Evolutionary conservation across 1,140 invertebrate genomes (phyloP).

Genomic region (Orius insidiosus): DNA sequence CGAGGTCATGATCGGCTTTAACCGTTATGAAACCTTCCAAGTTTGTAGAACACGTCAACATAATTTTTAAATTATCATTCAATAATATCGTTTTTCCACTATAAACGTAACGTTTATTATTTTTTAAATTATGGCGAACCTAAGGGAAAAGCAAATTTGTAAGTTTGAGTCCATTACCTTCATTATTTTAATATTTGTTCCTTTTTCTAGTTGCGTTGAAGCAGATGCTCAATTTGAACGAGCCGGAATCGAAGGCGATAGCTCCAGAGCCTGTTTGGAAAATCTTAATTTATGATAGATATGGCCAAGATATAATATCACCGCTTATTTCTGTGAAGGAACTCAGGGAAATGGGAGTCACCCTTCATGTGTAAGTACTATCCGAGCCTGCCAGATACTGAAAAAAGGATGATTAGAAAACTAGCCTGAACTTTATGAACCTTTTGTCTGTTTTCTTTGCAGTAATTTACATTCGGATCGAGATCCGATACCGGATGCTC

Average conservation of each 20-base stretch:
- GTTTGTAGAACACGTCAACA: too few relatives aligned
- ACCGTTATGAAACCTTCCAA: too few relatives aligned
- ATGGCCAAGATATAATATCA: constrained; percentile 96
- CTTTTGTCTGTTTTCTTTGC: constrained; percentile 14
- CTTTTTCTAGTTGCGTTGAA: constrained; percentile 53
- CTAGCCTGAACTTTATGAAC: too few relatives aligned
- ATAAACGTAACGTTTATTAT: too few relatives aligned
- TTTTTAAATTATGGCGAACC: too few relatives aligned
- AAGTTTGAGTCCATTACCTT: too few relatives aligned
- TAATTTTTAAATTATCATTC: too few relatives aligned
- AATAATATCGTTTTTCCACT: too few relatives aligned
- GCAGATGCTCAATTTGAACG: constrained; percentile 89
- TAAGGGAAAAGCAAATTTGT: too few relatives aligned
- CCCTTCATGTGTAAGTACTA: constrained; percentile 84
- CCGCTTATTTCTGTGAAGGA: constrained; percentile 92
- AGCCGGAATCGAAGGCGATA: constrained; percentile 50
- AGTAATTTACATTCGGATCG: constrained; percentile 79
- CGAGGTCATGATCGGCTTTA: too few relatives aligned
- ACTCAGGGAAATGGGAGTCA: constrained; percentile 87
- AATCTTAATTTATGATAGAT: constrained; percentile 87
- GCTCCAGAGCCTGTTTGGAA: constrained; percentile 83
- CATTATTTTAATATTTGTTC: too few relatives aligned
- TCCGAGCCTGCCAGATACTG: too few relatives aligned
- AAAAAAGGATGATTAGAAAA: constrained; percentile 2
- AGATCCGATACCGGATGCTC: constrained; percentile 93